Evolutionary conservation across 1,140 invertebrate genomes (phyloP).

Genomic region (Pseudomyrmex sp.): DNA sequence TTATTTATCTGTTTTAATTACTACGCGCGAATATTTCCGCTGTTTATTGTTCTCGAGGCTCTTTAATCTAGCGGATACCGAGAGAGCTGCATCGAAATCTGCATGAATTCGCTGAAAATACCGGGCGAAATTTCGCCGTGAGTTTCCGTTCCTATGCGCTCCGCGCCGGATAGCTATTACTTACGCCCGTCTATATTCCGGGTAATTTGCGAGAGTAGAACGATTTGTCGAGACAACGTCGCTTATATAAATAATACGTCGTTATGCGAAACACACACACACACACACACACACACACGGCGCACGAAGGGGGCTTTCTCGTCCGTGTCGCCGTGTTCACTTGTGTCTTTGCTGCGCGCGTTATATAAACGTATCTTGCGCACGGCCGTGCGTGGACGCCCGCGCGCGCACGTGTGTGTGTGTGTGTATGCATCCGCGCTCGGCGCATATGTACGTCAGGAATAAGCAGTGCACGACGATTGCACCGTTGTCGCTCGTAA

Average conservation of each 20-base stretch:
- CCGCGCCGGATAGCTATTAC: slow-evolving; percentile 43
- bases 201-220: slow-evolving; percentile 68
- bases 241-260: slow-evolving; percentile 77
- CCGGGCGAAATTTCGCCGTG: slow-evolving; percentile 12
- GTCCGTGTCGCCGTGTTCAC: slow-evolving; percentile 61
- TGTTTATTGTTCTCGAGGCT: background rate
- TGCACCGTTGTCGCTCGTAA: slow-evolving; percentile 28
- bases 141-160: slow-evolving; percentile 21
- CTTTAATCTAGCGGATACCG: slow-evolving; percentile 23
- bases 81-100: slow-evolving; percentile 15
- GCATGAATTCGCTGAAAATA: slow-evolving; percentile 45
- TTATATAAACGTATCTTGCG: slow-evolving; percentile 68
- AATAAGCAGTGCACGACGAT: slow-evolving; percentile 47
- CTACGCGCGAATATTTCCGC: background rate
- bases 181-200: slow-evolving; percentile 60
- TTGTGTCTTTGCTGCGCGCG: slow-evolving; percentile 63
- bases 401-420: too few relatives aligned
- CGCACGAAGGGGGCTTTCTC: slow-evolving; percentile 31
- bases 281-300: background rate
- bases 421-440: background rate
- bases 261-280: slow-evolving; percentile 66
- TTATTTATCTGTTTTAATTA: background rate
- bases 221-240: slow-evolving; percentile 68
- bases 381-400: background rate
- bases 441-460: slow-evolving; percentile 2